Conservation (phyloP, 2,797 vertebrate species). For the Acrocephalus scirpaceus region DNA sequence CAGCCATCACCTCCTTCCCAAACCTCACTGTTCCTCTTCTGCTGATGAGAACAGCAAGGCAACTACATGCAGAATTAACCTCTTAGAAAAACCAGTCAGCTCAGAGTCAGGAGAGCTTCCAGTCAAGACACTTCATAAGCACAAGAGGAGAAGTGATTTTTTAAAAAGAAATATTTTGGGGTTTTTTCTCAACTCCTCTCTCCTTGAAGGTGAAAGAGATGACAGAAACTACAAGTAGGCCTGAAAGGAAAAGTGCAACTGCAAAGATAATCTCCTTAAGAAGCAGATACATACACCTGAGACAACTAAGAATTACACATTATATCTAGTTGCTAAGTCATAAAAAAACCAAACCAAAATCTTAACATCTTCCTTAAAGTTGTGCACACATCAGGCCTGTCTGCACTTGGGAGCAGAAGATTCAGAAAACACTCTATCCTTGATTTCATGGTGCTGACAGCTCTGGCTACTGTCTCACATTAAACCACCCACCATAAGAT, state of each 20-base stretch:
- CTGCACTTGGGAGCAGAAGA: not conserved
- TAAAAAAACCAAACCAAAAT: not conserved
- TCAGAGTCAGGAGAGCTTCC: not conserved
- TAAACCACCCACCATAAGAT: not conserved
- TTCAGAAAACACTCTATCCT: not conserved
- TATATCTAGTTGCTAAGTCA: not conserved
- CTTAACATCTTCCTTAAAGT: not conserved
- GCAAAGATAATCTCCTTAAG: not conserved
- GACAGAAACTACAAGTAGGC: not conserved
- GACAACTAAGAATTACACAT: not conserved
- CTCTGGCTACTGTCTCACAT: not conserved
- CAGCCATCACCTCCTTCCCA: not conserved
- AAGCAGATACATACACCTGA: not conserved
- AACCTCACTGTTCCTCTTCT: not conserved
- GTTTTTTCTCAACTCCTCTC: not conserved
- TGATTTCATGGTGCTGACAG: not conserved
- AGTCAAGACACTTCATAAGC: not conserved
- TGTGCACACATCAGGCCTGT: not conserved
- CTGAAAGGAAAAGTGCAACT: not conserved
- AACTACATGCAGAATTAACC: not conserved
- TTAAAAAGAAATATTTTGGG: not conserved
- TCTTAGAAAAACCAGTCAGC: not conserved
- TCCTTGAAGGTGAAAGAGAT: not conserved
- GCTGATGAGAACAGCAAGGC: not conserved
- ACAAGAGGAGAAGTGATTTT: not conserved